Conservation (phyloP, 2,797 vertebrate genomes). For the Tapirus indicus region DNA sequence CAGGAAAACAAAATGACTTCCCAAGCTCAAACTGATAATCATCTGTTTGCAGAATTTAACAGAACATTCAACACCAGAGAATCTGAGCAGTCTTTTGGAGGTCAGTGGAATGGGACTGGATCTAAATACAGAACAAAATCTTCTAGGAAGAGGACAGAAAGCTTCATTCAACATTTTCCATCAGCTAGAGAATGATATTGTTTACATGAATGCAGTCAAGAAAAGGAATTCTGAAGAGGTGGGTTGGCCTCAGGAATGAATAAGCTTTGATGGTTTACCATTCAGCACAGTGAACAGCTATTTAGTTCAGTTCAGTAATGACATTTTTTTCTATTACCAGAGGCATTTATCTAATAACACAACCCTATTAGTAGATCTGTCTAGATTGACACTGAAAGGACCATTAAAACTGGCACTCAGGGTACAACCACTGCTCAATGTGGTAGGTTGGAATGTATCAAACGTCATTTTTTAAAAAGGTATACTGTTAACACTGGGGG, state of each 20-base stretch:
- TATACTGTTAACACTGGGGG: constrained; percentile 79
- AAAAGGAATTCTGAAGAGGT: constrained; percentile 25
- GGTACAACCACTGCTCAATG: constrained; percentile 53
- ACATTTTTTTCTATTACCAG: constrained; percentile 63
- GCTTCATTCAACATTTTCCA: constrained; percentile 11
- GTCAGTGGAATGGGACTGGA: neutral
- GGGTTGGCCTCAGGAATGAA: constrained; percentile 43
- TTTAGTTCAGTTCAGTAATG: constrained; percentile 41
- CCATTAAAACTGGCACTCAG: constrained; percentile 82
- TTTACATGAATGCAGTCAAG: neutral
- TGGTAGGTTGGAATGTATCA: constrained; percentile 75
- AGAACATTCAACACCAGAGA: neutral
- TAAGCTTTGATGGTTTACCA: constrained; percentile 40
- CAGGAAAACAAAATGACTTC: constrained; percentile 12
- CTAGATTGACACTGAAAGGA: constrained; percentile 82
- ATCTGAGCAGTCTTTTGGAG: neutral
- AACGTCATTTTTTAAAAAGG: constrained; percentile 74
- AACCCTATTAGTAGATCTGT: constrained; percentile 70
- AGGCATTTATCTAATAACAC: constrained; percentile 73
- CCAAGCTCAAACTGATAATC: neutral
- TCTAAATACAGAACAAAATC: neutral
- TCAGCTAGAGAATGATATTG: neutral
- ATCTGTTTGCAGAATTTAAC: neutral
- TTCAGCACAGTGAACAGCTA: constrained; percentile 70
- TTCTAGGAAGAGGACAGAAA: constrained; percentile 28